Evolutionary conservation across 1,140 invertebrate genomes (phyloP).

Genomic region (Drosophila albomicans): DNA sequence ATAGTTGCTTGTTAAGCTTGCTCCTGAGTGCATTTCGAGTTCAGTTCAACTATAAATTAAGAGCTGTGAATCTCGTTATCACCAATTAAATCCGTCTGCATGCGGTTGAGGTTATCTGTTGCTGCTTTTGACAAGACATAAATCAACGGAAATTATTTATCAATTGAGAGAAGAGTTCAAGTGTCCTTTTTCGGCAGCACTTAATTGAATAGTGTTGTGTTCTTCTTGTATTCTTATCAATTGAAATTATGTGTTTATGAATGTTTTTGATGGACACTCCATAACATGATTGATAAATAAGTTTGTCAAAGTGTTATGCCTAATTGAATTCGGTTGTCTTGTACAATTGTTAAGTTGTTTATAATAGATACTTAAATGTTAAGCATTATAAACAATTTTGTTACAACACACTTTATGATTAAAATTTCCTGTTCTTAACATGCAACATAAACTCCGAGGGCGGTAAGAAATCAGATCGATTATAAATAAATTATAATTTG

Average conservation of each 20-base stretch:
- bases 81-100: slow-evolving; percentile 37
- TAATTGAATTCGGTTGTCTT: no score
- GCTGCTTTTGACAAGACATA: not conserved
- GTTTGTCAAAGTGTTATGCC: not conserved
- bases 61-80: slow-evolving; percentile 61
- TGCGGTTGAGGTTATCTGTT: slow-evolving; percentile 3
- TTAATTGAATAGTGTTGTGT: not conserved
- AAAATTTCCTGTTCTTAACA: no score
- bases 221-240: not conserved
- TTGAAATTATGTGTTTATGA: not conserved
- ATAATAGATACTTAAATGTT: no score
- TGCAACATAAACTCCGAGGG: no score
- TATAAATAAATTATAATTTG: no score
- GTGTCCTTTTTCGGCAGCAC: not conserved
- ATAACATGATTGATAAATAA: no score
- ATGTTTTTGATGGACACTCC: not conserved
- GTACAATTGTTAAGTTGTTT: no score
- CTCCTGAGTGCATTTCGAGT: no score
- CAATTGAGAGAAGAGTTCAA: slow-evolving; percentile 14
- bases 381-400: no score
- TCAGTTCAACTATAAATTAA: slow-evolving; percentile 5
- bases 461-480: no score
- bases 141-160: slow-evolving; percentile 32
- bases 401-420: no score
- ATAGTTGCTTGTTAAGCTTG: no score